Percentiles rank a stretch among this genome's conserved stretches.
Conservation (phyloP, 2,888 invertebrate genomes). For the Dorcus hopei region DNA sequence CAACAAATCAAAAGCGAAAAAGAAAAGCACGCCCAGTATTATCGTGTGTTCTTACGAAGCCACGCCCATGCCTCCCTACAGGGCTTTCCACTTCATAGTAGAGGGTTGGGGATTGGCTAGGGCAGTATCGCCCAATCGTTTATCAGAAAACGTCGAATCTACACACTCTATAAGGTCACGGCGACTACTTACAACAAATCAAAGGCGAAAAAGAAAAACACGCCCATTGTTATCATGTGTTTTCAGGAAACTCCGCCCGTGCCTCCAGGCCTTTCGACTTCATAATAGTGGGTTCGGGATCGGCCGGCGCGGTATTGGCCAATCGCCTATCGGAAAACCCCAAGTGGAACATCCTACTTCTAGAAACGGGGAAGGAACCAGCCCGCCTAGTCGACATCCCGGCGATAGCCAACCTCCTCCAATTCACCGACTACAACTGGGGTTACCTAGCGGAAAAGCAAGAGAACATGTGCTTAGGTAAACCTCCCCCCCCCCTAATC, state of each 20-base stretch:
- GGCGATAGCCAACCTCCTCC: constrained; percentile 50
- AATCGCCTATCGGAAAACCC: constrained; percentile 51
- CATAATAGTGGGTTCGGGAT: constrained; percentile 51
- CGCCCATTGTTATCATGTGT: no score
- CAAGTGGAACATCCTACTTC: constrained; percentile 38
- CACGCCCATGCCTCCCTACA: no score
- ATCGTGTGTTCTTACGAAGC: no score
- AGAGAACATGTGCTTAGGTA: constrained; percentile 15
- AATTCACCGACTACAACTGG: constrained; percentile 56
- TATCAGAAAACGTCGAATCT: not conserved
- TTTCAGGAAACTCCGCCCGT: no score
- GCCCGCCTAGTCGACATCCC: constrained; percentile 51
- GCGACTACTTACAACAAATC: no score
- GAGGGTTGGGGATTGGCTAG: not conserved
- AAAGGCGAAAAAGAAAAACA: no score
- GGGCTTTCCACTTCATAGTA: not conserved
- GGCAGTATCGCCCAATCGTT: not conserved
- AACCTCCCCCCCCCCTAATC: not conserved
- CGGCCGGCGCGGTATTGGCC: constrained; percentile 53
- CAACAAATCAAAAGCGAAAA: no score
- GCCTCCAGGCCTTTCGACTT: constrained; percentile 43
- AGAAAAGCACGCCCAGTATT: no score
- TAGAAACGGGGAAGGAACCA: constrained; percentile 37
- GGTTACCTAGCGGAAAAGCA: constrained; percentile 51
- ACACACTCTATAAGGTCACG: no score